Conservation (phyloP, 2,888 invertebrate genomes). For the Masnerella sp. region DNA sequence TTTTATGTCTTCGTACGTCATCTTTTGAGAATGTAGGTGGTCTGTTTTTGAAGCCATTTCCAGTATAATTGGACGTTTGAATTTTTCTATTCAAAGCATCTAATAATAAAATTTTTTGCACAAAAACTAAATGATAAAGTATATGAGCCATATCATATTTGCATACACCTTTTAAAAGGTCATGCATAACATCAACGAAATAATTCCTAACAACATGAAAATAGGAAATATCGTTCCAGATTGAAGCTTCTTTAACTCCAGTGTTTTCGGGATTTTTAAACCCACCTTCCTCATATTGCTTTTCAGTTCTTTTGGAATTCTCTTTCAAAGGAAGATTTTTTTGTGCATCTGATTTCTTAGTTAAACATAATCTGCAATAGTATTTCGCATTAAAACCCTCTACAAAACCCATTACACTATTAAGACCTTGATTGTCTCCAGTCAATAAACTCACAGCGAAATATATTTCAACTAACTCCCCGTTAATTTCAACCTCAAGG, state of each 20-base stretch:
- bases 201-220: slow-evolving; percentile 35
- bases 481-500: slow-evolving; percentile 3
- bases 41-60: slow-evolving; percentile 27
- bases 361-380: slow-evolving; percentile 8
- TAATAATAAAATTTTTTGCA: slow-evolving; percentile 2
- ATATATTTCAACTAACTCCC: not conserved
- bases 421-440: slow-evolving; percentile 21
- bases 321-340: not conserved
- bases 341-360: not conserved
- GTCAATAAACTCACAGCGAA: slow-evolving; percentile 15
- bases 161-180: slow-evolving; percentile 16
- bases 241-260: slow-evolving; percentile 32
- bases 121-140: slow-evolving; percentile 1
- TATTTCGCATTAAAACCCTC: slow-evolving; percentile 5
- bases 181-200: slow-evolving; percentile 32
- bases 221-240: slow-evolving; percentile 11
- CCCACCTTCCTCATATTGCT: slow-evolving; percentile 25
- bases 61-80: slow-evolving; percentile 24
- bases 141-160: slow-evolving; percentile 12
- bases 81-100: not conserved
- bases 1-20: not conserved
- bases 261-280: not conserved
- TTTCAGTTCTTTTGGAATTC: not conserved
- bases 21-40: slow-evolving; percentile 3
- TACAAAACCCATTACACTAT: slow-evolving; percentile 8